phyloP scores from a whole-genome alignment of 2,113 vertebrate genomes.

The Chloebia gouldiae region DNA sequence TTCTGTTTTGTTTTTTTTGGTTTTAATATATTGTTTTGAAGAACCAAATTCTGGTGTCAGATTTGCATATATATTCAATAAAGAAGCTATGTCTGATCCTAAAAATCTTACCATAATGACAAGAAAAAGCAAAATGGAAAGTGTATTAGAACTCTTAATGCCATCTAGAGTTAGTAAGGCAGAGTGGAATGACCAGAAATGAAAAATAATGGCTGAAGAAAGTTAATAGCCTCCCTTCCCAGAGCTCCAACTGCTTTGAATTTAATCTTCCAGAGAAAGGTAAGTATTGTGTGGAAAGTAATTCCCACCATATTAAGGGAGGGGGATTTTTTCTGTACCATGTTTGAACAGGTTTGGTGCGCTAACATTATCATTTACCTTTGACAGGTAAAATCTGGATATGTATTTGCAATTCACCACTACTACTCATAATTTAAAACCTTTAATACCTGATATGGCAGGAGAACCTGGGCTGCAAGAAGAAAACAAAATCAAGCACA shows the following conservation, averaged over 20 bases:
- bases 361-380: background rate
- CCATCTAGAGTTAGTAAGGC: background rate
- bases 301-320: constrained; percentile 15
- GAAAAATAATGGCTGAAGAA: background rate
- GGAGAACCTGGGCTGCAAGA: background rate
- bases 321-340: background rate
- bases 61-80: background rate
- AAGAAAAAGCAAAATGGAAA: constrained; percentile 33
- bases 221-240: constrained; percentile 2
- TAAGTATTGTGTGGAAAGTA: background rate
- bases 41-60: background rate
- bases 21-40: background rate
- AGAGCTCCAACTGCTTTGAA: background rate
- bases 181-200: constrained; percentile 17
- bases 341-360: constrained; percentile 24
- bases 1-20: background rate
- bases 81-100: background rate
- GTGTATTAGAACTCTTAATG: background rate
- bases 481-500: background rate
- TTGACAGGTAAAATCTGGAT: constrained; percentile 2
- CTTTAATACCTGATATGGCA: background rate
- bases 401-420: background rate
- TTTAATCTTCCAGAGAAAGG: constrained; percentile 10
- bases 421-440: background rate
- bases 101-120: background rate